These are phyloP conservation scores for Nerophis ophidion DNA, from an alignment of 2,113 vertebrate species.

Conservation along the genomic window DNA sequence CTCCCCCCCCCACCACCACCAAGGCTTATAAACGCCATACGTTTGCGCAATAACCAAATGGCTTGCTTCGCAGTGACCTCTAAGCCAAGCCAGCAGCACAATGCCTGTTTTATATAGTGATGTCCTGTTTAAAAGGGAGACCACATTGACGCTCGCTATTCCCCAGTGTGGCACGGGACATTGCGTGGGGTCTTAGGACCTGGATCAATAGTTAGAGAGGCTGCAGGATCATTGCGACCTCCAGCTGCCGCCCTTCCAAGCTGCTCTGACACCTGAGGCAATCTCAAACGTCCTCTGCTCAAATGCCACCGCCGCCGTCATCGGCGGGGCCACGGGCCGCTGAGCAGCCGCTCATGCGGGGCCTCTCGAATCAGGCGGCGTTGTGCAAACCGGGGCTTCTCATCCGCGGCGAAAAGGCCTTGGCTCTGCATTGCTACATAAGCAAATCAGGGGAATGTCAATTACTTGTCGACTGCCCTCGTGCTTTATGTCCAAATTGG, in stretches of 20 bases:
- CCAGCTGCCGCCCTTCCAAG: constrained; percentile 51
- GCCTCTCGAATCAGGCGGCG: constrained; percentile 48
- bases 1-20: constrained; percentile 25
- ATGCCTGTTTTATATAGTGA: constrained; percentile 51
- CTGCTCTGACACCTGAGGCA: constrained; percentile 62
- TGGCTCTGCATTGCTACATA: constrained; percentile 59
- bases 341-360: constrained; percentile 65
- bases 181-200: constrained; percentile 50
- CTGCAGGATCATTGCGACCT: constrained; percentile 64
- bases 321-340: constrained; percentile 46
- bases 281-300: constrained; percentile 65
- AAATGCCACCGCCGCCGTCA: constrained; percentile 53
- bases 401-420: constrained; percentile 47
- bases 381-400: constrained; percentile 58
- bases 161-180: constrained; percentile 43
- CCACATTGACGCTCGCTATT: constrained; percentile 40
- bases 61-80: constrained; percentile 51
- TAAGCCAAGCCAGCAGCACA: constrained; percentile 23
- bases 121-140: constrained; percentile 38
- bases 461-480: constrained; percentile 48
- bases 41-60: constrained; percentile 57
- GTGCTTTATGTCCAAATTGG: constrained; percentile 64
- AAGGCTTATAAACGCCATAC: constrained; percentile 39
- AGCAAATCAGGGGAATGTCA: constrained; percentile 70
- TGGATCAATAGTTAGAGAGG: constrained; percentile 59